Evolutionary conservation across 2,113 vertebrate genomes (phyloP).

Genomic region (Apus apus): DNA sequence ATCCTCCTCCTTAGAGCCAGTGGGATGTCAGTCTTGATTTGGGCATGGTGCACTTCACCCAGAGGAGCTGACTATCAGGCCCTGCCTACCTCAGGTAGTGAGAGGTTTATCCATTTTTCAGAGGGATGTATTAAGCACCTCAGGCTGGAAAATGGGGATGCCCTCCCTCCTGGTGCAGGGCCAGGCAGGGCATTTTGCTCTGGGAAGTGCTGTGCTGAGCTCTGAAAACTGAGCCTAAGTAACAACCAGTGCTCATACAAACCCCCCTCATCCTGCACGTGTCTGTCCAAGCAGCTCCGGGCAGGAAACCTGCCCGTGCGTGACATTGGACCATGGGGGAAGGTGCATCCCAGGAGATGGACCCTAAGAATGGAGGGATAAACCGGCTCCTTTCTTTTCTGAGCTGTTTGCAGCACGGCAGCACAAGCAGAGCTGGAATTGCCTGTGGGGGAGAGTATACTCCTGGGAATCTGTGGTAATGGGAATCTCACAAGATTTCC

Average conservation of each 20-base stretch:
- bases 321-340: accelerated
- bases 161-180: not conserved
- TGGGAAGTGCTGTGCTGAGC: not conserved
- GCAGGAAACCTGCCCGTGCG: not conserved
- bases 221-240: not conserved
- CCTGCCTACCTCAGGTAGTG: accelerated
- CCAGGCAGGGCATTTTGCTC: not conserved
- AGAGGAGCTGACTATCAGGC: not conserved
- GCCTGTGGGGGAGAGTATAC: not conserved
- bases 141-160: not conserved
- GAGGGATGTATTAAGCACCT: not conserved
- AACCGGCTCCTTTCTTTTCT: not conserved
- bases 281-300: not conserved
- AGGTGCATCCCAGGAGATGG: not conserved
- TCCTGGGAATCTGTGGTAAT: not conserved
- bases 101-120: not conserved
- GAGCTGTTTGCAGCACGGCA: accelerated
- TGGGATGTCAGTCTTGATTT: not conserved
- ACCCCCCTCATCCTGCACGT: accelerated
- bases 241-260: not conserved
- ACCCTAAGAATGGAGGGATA: not conserved
- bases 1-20: not conserved
- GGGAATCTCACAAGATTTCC: not conserved
- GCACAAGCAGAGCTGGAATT: not conserved
- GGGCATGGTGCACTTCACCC: accelerated